Conservation (phyloP, 2,113 vertebrate genomes). For the Antigone vipio region DNA sequence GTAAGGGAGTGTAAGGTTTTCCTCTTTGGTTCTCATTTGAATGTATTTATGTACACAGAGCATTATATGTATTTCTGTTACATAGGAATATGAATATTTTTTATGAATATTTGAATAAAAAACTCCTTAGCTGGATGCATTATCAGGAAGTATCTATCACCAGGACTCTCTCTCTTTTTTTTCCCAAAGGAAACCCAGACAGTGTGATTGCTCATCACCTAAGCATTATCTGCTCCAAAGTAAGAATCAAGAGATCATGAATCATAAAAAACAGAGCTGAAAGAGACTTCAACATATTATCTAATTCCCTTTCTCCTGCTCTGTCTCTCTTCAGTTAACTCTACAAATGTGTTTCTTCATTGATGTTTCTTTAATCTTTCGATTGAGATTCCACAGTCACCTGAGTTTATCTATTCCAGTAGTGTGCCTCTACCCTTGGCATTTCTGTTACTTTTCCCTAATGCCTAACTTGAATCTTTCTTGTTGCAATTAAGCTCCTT, state of each 20-base stretch:
- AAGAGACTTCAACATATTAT: background rate
- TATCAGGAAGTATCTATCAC: background rate
- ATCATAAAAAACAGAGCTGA: background rate
- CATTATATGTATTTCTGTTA: background rate
- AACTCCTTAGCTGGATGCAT: background rate
- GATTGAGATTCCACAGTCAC: background rate
- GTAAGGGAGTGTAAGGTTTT: background rate
- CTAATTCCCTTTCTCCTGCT: background rate
- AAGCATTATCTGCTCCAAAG: background rate
- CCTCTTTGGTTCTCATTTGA: background rate
- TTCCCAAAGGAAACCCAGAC: background rate
- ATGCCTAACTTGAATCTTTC: background rate
- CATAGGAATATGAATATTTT: background rate
- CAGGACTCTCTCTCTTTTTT: background rate
- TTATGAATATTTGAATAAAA: background rate
- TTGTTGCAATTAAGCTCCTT: background rate
- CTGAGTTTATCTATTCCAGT: background rate
- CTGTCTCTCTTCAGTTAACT: background rate
- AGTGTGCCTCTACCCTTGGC: background rate
- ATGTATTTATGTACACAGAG: background rate
- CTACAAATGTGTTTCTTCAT: background rate
- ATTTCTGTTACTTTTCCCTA: background rate
- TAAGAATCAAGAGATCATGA: background rate
- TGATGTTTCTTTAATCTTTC: slow-evolving; percentile 1
- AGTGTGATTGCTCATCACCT: background rate